Evolutionary conservation across 1,140 invertebrate species (phyloP).

Genomic region (Colletes latitarsis): DNA sequence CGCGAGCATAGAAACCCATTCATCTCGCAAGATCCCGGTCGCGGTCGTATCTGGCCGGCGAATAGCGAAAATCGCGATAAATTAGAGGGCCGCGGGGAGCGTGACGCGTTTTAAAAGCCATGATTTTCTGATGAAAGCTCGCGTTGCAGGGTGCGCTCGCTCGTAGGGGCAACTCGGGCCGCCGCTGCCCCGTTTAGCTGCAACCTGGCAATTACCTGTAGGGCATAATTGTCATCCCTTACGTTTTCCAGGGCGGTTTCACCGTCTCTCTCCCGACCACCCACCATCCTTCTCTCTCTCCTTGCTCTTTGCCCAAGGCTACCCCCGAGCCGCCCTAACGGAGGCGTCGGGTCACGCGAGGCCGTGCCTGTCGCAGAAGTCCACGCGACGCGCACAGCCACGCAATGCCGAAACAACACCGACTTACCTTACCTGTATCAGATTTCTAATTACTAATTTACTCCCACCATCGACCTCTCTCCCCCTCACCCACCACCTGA

Average conservation of each 20-base stretch:
- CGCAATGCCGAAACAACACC: constrained; percentile 79
- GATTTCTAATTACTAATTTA: constrained; percentile 82
- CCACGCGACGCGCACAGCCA: constrained; percentile 79
- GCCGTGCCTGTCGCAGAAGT: constrained; percentile 80
- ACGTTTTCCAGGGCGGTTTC: constrained; percentile 72
- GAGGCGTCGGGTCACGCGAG: constrained; percentile 78
- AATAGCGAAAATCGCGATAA: constrained; percentile 49
- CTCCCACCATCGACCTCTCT: constrained; percentile 45
- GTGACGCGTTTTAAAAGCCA: constrained; percentile 73
- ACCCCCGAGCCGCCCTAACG: constrained; percentile 47
- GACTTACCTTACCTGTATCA: constrained; percentile 76
- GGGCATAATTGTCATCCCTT: constrained; percentile 81
- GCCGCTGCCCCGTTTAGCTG: constrained; percentile 73
- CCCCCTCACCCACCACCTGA: constrained; percentile 24
- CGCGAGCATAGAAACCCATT: not conserved
- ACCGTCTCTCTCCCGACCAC: constrained; percentile 35
- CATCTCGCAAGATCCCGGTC: not conserved
- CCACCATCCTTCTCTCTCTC: constrained; percentile 6
- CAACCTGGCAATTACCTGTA: constrained; percentile 78
- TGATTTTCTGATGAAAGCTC: constrained; percentile 73
- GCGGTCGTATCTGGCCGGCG: not conserved
- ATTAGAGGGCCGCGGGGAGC: constrained; percentile 58
- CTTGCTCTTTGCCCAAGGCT: constrained; percentile 43
- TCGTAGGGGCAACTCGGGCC: constrained; percentile 51
- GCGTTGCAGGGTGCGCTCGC: constrained; percentile 55